Conservation (phyloP, 53 echinoderm and acorn worm genomes). For the Crossaster papposus region DNA sequence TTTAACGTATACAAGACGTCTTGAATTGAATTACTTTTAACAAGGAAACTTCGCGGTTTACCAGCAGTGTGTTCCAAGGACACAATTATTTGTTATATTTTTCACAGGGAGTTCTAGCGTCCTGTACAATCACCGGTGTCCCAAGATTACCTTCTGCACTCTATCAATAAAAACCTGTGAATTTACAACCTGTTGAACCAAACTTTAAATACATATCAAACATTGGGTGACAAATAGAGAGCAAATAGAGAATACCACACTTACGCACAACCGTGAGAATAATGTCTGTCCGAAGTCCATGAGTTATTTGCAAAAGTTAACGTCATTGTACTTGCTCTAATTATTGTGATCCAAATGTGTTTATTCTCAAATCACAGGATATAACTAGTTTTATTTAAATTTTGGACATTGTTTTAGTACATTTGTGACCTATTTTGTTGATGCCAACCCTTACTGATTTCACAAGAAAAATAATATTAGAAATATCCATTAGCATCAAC, state of each 20-base stretch:
- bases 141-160: conserved; percentile 9
- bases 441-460: too few species aligned
- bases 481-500: too few species aligned
- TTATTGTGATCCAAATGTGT: too few species aligned
- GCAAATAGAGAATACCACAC: conserved; percentile 15
- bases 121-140: background rate
- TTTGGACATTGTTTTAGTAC: too few species aligned
- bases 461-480: too few species aligned
- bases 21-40: background rate
- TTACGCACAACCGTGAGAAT: conserved; percentile 12
- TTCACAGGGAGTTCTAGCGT: background rate
- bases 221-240: background rate
- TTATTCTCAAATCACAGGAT: too few species aligned
- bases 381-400: too few species aligned
- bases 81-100: background rate
- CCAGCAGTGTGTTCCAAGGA: background rate
- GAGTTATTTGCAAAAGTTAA: conserved; percentile 4
- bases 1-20: too few species aligned
- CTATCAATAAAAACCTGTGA: background rate
- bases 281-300: conserved; percentile 13
- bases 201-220: conserved; percentile 3
- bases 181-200: background rate
- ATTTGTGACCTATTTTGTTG: too few species aligned
- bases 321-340: too few species aligned
- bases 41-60: background rate